Evolutionary conservation across 2,888 invertebrate genomes (phyloP).

Genomic region (Tetheella fluctuosa): DNA sequence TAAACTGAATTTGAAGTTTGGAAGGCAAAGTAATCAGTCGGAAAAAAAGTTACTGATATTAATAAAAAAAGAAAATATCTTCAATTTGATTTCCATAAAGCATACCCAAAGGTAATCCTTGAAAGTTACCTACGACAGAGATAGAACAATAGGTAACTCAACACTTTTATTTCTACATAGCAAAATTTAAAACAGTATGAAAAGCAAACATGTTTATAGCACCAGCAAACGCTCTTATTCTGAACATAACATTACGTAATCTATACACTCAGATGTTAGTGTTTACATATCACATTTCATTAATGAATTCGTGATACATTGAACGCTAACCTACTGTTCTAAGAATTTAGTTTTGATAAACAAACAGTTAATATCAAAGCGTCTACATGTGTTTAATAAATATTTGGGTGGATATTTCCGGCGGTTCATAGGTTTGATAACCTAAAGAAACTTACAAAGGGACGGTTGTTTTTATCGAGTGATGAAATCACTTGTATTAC

Average conservation of each 20-base stretch:
- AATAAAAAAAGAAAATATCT: too few species aligned
- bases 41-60: too few species aligned
- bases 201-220: neutral
- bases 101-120: too few species aligned
- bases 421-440: slow-evolving; percentile 21
- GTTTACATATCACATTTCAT: slow-evolving; percentile 52
- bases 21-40: too few species aligned
- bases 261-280: slow-evolving; percentile 28
- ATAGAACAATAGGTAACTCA: too few species aligned
- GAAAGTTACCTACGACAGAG: too few species aligned
- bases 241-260: neutral
- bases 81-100: too few species aligned
- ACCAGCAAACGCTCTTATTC: neutral
- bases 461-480: neutral
- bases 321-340: slow-evolving; percentile 38
- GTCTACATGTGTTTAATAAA: slow-evolving; percentile 4
- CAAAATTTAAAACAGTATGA: neutral
- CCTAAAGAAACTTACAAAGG: neutral
- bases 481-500: neutral
- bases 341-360: slow-evolving; percentile 44
- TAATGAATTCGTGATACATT: slow-evolving; percentile 2
- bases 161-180: too few species aligned
- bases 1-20: too few species aligned
- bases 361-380: slow-evolving; percentile 33
- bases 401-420: slow-evolving; percentile 8